Percentiles rank a stretch among this genome's conserved stretches.
Evolutionary conservation across 1,140 invertebrate genomes (phyloP).

Genomic region (Drosophila obscura): DNA sequence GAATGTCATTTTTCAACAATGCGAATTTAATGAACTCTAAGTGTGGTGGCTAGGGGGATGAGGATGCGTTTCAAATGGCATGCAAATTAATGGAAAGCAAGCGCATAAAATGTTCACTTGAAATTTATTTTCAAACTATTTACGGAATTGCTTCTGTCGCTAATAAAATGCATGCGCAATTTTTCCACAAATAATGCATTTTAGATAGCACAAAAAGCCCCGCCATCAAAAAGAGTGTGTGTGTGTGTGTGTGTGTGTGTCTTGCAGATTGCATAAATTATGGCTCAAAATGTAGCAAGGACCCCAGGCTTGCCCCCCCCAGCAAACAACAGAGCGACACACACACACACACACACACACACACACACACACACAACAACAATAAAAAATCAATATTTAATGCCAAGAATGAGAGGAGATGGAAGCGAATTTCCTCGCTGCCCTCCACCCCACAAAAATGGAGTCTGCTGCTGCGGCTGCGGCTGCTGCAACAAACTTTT

Average conservation of each 20-base stretch:
- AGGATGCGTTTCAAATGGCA: no score
- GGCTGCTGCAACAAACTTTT: conserved; percentile 36
- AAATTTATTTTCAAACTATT: no score
- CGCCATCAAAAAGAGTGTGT: not conserved
- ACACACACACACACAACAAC: conserved; percentile 1
- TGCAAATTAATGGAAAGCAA: no score
- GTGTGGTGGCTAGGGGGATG: no score
- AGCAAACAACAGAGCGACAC: not conserved
- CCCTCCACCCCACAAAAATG: not conserved
- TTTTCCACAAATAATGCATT: no score
- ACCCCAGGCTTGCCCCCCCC: conserved; percentile 7
- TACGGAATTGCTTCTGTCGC: no score
- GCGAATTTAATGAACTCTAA: no score
- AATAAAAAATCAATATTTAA: conserved; percentile 46
- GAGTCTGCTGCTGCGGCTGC: no score
- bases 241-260: conserved; percentile 6
- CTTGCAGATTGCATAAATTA: conserved; percentile 45
- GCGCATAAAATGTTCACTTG: no score
- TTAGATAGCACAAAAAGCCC: not conserved
- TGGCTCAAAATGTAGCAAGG: conserved; percentile 17
- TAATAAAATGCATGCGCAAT: no score
- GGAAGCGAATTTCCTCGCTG: conserved; percentile 22
- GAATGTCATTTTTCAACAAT: no score
- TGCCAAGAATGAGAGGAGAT: conserved; percentile 27
- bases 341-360: conserved; percentile 6